Percentiles rank a stretch among this genome's conserved stretches.
These are phyloP conservation scores for Lasius fuliginosus DNA, from an alignment of 2,888 invertebrate species.

Conservation along the genomic window DNA sequence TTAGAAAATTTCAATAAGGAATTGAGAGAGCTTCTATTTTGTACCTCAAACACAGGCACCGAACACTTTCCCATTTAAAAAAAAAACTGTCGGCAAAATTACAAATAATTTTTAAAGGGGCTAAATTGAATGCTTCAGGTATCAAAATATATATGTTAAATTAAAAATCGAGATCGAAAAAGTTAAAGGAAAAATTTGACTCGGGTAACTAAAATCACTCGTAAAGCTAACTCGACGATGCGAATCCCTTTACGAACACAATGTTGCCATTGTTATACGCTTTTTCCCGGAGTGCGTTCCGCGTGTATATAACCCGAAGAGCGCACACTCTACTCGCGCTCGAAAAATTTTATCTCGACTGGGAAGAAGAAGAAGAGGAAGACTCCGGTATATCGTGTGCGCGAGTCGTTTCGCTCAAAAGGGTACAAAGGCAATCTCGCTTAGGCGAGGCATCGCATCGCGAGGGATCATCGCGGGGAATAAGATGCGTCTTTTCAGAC, in stretches of 20 bases:
- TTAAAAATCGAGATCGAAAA: background rate
- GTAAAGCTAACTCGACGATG: background rate
- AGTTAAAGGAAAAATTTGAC: background rate
- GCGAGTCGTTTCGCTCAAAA: constrained; percentile 60
- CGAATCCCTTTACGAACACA: constrained; percentile 18
- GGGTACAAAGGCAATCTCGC: constrained; percentile 59
- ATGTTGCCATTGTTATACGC: constrained; percentile 38
- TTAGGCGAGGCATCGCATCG: constrained; percentile 59
- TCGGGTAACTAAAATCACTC: background rate
- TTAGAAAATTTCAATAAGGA: background rate
- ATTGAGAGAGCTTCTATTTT: background rate
- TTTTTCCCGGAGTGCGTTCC: background rate
- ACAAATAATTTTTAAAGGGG: background rate
- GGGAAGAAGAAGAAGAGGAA: constrained; percentile 9
- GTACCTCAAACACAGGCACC: background rate
- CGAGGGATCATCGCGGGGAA: constrained; percentile 54
- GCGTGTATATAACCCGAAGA: constrained; percentile 17
- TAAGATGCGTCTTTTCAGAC: constrained; percentile 51
- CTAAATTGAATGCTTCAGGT: background rate
- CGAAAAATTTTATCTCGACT: constrained; percentile 47
- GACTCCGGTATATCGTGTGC: constrained; percentile 31
- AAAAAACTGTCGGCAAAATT: no score
- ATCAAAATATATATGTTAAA: background rate
- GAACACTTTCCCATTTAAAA: background rate
- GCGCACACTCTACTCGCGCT: background rate